These are phyloP conservation scores for Xanthorhoe designata DNA, from an alignment of 2,888 invertebrate genomes.

Conservation along the genomic window DNA sequence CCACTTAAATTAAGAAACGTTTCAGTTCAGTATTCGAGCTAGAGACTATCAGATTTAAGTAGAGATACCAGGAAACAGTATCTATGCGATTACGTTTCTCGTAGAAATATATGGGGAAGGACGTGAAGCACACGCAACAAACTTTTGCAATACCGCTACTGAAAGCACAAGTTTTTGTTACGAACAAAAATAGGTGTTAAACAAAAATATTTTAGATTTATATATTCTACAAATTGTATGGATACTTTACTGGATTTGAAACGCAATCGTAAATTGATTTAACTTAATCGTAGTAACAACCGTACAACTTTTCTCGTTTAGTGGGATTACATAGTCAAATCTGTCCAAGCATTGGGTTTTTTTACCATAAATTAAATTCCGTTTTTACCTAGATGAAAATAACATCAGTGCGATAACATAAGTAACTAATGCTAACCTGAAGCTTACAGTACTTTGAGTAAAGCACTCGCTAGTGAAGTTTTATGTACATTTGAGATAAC, in stretches of 20 bases:
- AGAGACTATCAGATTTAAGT: neutral
- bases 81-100: neutral
- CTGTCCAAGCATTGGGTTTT: no score
- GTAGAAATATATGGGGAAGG: conserved; percentile 7
- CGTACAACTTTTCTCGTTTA: no score
- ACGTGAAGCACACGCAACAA: conserved; percentile 17
- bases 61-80: neutral
- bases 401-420: neutral
- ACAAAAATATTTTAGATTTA: no score
- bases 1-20: no score
- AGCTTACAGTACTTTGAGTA: conserved; percentile 4
- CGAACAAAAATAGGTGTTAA: neutral
- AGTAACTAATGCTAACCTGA: neutral
- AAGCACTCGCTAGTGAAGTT: conserved; percentile 33
- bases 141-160: conserved; percentile 31
- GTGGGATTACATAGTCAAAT: no score
- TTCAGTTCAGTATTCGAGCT: no score
- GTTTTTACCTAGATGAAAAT: neutral
- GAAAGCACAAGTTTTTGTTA: conserved; percentile 4
- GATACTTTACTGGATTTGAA: no score
- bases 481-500: conserved; percentile 36
- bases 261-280: no score
- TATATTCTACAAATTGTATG: no score
- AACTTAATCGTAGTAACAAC: no score
- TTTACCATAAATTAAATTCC: no score